Conservation (phyloP, 2,113 vertebrate genomes). For the Carassius carassius region DNA sequence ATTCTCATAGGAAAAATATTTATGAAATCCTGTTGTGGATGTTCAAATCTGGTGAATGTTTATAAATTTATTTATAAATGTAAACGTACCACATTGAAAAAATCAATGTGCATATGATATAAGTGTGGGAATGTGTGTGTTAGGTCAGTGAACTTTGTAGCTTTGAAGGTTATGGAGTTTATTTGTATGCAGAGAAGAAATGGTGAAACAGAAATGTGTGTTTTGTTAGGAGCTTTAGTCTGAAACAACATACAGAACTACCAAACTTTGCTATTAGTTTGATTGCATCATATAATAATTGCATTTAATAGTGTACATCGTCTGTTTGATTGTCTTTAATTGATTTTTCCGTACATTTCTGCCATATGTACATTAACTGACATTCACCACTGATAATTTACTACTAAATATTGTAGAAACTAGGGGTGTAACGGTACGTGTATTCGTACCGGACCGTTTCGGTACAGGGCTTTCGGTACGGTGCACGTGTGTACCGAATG, state of each 20-base stretch:
- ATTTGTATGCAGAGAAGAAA: background rate
- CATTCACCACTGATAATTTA: too few species aligned
- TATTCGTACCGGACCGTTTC: too few species aligned
- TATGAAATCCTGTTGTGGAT: background rate
- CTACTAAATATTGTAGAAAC: too few species aligned
- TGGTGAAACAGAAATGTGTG: background rate
- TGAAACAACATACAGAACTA: background rate
- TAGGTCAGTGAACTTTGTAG: constrained; percentile 7
- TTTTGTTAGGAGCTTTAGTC: background rate
- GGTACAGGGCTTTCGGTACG: too few species aligned
- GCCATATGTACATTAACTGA: too few species aligned
- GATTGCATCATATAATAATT: too few species aligned
- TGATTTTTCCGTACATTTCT: too few species aligned
- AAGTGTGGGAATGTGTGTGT: background rate
- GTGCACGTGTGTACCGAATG: too few species aligned
- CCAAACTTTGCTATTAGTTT: too few species aligned
- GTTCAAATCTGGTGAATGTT: background rate
- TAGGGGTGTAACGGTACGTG: too few species aligned
- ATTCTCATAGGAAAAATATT: background rate
- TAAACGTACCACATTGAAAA: background rate
- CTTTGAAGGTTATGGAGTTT: constrained; percentile 1
- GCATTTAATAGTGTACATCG: too few species aligned
- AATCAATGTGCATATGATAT: background rate
- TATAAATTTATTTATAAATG: background rate
- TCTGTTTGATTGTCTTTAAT: too few species aligned